Evolutionary conservation across 2,888 invertebrate genomes (phyloP).

Genomic region (Agriopis aurantiaria): DNA sequence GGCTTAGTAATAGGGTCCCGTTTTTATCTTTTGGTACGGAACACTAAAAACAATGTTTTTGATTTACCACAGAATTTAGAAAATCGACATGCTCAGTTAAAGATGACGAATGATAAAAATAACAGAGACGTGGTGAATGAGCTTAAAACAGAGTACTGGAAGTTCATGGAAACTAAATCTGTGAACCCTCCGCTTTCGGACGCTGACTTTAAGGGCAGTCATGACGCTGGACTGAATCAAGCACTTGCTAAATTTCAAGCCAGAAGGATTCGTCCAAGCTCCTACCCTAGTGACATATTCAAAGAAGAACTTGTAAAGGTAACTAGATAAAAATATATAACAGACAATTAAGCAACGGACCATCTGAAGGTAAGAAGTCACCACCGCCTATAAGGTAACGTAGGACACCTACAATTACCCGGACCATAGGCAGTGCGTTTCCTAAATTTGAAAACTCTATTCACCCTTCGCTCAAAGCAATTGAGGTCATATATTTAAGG

Average conservation of each 20-base stretch:
- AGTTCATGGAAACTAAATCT: conserved; percentile 27
- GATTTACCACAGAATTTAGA: conserved; percentile 14
- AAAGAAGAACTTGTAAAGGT: conserved; percentile 27
- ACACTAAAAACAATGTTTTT: not conserved
- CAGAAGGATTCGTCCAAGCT: conserved; percentile 15
- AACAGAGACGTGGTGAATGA: conserved; percentile 19
- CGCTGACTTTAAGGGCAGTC: conserved; percentile 9
- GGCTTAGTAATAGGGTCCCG: no score
- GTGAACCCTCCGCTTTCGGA: conserved; percentile 25
- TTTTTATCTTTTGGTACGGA: no score
- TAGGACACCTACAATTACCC: no score
- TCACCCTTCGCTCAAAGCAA: no score
- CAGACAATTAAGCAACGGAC: no score
- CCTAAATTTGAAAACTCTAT: no score
- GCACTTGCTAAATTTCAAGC: conserved; percentile 16
- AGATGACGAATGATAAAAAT: conserved; percentile 23
- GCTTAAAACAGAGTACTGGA: conserved; percentile 24
- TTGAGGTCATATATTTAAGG: no score
- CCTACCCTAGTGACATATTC: conserved; percentile 21
- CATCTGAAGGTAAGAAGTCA: no score
- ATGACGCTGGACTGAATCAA: conserved; percentile 13
- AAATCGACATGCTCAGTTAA: conserved; percentile 14
- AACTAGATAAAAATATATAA: not conserved
- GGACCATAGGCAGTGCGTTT: no score
- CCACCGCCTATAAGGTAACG: no score